These are phyloP conservation scores for Ennomos erosarius DNA, from an alignment of 2,888 invertebrate genomes.

Conservation along the genomic window DNA sequence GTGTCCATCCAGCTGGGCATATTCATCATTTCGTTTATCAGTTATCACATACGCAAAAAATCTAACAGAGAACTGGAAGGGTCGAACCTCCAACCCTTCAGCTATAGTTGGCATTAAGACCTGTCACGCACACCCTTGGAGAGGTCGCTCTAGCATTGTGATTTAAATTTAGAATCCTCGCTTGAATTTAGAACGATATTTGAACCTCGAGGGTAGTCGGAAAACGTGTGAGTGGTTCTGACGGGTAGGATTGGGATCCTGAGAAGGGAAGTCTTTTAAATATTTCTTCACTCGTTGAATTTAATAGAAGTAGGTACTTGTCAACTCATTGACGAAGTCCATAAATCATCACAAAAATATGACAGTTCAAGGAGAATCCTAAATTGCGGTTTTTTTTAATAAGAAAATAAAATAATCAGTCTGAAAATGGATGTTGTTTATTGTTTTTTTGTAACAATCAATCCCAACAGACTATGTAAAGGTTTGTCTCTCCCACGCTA, in stretches of 20 bases:
- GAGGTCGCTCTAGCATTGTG: conserved; percentile 56
- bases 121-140: conserved; percentile 39
- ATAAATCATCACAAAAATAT: too few relatives aligned
- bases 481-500: too few relatives aligned
- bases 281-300: conserved; percentile 1
- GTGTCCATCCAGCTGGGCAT: too few relatives aligned
- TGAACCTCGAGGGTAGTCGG: conserved; percentile 33
- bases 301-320: conserved; percentile 5
- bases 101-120: conserved; percentile 37
- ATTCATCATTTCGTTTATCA: conserved; percentile 1
- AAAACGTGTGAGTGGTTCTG: conserved; percentile 25
- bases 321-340: too few relatives aligned
- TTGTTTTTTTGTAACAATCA: too few relatives aligned
- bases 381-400: too few relatives aligned
- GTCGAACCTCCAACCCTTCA: conserved; percentile 26
- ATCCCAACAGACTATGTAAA: too few relatives aligned
- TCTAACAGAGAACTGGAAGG: conserved; percentile 20
- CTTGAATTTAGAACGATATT: conserved; percentile 59
- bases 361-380: too few relatives aligned
- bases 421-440: too few relatives aligned
- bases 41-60: conserved; percentile 14
- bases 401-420: too few relatives aligned
- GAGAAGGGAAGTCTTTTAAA: conserved; percentile 16
- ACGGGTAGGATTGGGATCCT: conserved; percentile 25
- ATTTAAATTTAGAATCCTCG: conserved; percentile 63